A percentile compares a stretch with the other conserved stretches of the same genome.
Conservation (phyloP, 2,113 vertebrate species). For the Atherinomorus stipes region DNA sequence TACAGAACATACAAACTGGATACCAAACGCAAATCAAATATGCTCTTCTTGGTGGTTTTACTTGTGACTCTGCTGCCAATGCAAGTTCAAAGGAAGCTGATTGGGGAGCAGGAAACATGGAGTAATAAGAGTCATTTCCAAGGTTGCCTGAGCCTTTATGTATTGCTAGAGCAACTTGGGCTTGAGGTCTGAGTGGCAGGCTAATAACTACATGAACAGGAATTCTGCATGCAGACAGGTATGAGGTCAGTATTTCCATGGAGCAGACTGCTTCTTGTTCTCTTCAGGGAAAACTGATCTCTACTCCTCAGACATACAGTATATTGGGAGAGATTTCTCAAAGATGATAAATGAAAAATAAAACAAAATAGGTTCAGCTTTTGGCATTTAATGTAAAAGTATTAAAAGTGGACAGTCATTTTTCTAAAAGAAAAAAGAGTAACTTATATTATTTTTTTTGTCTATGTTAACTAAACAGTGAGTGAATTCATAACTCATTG, state of each 20-base stretch:
- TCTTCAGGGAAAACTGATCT: slow-evolving; percentile 14
- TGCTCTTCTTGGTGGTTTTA: slow-evolving; percentile 45
- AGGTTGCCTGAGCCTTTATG: slow-evolving; percentile 18
- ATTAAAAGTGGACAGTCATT: not conserved
- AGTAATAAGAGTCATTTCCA: slow-evolving; percentile 33
- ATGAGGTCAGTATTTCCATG: slow-evolving; percentile 67
- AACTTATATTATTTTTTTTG: not conserved
- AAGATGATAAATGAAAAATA: not conserved
- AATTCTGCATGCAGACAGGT: slow-evolving; percentile 52
- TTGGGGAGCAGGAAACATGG: slow-evolving; percentile 59
- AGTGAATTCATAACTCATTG: slow-evolving; percentile 23
- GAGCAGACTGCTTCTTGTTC: slow-evolving; percentile 47
- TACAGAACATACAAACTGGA: not conserved
- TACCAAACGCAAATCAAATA: not conserved
- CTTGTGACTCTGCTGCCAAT: slow-evolving; percentile 38
- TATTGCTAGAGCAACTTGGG: slow-evolving; percentile 33
- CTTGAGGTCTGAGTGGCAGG: slow-evolving; percentile 46
- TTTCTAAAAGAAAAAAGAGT: not conserved
- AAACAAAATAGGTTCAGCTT: not conserved
- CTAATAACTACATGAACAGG: slow-evolving; percentile 44
- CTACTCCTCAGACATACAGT: slow-evolving; percentile 1
- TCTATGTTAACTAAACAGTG: not conserved
- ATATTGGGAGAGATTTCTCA: not conserved
- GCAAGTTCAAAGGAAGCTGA: slow-evolving; percentile 47
- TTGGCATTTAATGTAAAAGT: not conserved